A percentile compares a stretch with the other conserved stretches of the same genome.
These are phyloP conservation scores for Rhingia rostrata DNA, from an alignment of 2,888 invertebrate genomes.

Conservation along the genomic window DNA sequence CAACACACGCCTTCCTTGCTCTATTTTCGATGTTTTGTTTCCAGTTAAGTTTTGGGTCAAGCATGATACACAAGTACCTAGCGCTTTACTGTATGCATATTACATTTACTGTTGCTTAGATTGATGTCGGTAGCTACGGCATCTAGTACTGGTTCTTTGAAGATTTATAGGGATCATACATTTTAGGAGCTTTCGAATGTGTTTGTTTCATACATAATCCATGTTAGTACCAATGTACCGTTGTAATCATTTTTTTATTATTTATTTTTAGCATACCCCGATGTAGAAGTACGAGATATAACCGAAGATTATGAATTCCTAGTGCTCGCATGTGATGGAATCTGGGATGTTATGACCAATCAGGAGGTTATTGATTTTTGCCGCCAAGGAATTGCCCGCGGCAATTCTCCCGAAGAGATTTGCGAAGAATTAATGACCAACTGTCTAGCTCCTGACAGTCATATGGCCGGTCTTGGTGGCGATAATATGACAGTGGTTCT, in stretches of 20 bases:
- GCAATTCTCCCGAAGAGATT: slow-evolving; percentile 95
- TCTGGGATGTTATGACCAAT: slow-evolving; percentile 99
- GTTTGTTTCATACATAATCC: background rate
- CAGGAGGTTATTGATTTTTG: slow-evolving; percentile 97
- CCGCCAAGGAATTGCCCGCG: slow-evolving; percentile 90
- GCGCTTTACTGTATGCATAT: too few relatives aligned
- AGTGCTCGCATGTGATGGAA: slow-evolving; percentile 98
- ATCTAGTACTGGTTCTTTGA: too few relatives aligned
- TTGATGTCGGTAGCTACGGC: too few relatives aligned
- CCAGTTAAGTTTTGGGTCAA: too few relatives aligned
- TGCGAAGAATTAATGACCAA: slow-evolving; percentile 97
- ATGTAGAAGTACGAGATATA: slow-evolving; percentile 91
- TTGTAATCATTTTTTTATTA: too few relatives aligned
- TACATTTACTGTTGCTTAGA: too few relatives aligned
- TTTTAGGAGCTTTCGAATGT: too few relatives aligned
- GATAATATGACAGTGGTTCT: slow-evolving; percentile 99
- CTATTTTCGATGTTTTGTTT: too few relatives aligned
- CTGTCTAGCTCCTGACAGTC: slow-evolving; percentile 98
- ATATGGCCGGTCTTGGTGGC: slow-evolving; percentile 98
- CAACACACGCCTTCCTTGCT: too few relatives aligned
- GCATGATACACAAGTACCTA: too few relatives aligned
- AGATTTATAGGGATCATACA: too few relatives aligned
- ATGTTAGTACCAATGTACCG: background rate
- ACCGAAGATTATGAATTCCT: slow-evolving; percentile 97
- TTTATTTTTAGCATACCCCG: slow-evolving; percentile 90